These are phyloP conservation scores for Pampusana beccarii DNA, from an alignment of 2,113 vertebrate species.

Conservation along the genomic window DNA sequence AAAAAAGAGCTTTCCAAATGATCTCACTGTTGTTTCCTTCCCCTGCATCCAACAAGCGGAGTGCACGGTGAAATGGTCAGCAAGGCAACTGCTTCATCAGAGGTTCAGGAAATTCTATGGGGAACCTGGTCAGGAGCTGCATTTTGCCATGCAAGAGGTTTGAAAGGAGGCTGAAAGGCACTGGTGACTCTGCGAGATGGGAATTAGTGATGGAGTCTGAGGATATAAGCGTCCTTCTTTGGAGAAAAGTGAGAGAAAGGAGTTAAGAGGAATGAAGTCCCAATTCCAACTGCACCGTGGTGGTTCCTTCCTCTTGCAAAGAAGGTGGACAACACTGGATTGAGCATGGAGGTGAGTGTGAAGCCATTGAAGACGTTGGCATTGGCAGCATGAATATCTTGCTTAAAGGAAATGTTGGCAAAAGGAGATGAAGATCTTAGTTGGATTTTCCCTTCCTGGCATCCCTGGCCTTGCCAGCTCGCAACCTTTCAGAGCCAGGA, in stretches of 20 bases:
- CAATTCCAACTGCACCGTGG: fast-evolving
- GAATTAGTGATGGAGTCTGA: background rate
- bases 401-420: background rate
- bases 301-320: background rate
- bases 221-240: background rate
- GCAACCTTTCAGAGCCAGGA: background rate
- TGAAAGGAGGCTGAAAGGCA: background rate
- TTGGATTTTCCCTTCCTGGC: background rate
- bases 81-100: background rate
- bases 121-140: background rate
- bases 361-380: background rate
- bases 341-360: background rate
- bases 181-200: background rate
- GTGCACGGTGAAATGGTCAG: background rate
- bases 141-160: background rate
- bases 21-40: constrained; percentile 41
- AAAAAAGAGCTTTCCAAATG: background rate
- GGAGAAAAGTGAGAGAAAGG: background rate
- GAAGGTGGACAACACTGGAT: background rate
- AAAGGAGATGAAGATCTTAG: background rate
- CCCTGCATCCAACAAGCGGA: background rate
- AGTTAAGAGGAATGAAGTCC: background rate
- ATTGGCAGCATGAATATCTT: background rate
- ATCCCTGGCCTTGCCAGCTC: background rate
- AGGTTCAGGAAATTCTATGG: background rate